Conservation (phyloP, 2,113 vertebrate species). For the Himantopus leucocephalus region DNA sequence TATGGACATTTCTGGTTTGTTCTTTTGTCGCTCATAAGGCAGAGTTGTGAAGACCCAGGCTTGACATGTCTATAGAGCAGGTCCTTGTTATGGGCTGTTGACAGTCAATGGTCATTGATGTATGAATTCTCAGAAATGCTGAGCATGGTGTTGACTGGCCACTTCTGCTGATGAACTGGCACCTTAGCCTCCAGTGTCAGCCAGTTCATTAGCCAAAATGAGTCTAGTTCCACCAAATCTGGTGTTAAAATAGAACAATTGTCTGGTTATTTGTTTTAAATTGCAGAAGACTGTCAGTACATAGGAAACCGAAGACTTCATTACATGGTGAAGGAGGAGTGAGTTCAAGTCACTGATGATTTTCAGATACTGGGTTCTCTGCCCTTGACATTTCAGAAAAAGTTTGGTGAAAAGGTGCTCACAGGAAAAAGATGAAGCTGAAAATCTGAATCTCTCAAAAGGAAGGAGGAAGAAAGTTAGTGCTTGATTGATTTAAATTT, state of each 20-base stretch:
- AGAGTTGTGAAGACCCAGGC: background rate
- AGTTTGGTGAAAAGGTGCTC: background rate
- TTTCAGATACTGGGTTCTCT: background rate
- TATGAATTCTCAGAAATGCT: background rate
- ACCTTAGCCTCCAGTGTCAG: background rate
- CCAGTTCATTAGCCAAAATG: background rate
- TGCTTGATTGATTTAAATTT: background rate
- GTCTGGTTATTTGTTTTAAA: background rate
- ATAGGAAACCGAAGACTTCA: background rate
- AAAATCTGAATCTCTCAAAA: background rate
- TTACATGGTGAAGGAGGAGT: background rate
- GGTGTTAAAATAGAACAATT: background rate
- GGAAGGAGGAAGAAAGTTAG: background rate
- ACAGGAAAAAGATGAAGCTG: background rate
- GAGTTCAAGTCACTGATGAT: background rate
- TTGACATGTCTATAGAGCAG: background rate
- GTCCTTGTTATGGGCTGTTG: background rate
- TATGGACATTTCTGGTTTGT: background rate
- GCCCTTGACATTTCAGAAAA: background rate
- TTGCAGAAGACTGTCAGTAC: background rate
- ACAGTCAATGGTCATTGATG: background rate
- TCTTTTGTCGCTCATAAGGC: background rate
- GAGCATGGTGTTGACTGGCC: background rate
- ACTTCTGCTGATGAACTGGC: background rate
- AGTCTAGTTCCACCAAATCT: background rate